Evolutionary conservation across 2,797 vertebrate genomes (phyloP).

Genomic region (Dipus sagitta): DNA sequence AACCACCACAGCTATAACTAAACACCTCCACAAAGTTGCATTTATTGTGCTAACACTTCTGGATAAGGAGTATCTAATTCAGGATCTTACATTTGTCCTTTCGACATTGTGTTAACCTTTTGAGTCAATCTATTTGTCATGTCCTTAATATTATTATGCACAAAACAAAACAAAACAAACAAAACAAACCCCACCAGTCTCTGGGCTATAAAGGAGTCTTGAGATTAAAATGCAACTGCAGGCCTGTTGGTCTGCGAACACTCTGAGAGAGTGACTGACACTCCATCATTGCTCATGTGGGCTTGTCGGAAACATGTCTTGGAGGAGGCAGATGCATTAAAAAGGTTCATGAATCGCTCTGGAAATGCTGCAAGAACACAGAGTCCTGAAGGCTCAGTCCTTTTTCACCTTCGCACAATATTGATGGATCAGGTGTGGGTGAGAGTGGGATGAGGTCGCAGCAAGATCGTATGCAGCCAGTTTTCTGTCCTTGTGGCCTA

Average conservation of each 20-base stretch:
- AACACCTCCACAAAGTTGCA: background rate
- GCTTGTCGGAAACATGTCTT: constrained; percentile 36
- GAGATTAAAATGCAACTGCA: constrained; percentile 56
- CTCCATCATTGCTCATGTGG: constrained; percentile 1
- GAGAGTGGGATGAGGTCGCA: background rate
- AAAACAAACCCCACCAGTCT: background rate
- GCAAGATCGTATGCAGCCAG: background rate
- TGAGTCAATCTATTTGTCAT: background rate
- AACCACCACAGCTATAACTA: background rate
- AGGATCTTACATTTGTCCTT: constrained; percentile 4
- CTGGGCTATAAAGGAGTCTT: background rate
- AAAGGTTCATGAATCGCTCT: constrained; percentile 6
- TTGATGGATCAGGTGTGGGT: background rate
- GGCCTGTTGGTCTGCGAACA: constrained; percentile 11
- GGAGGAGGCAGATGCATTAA: constrained; percentile 25
- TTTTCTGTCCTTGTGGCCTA: background rate
- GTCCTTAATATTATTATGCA: background rate
- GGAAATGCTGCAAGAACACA: background rate
- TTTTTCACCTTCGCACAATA: background rate
- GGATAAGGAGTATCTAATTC: background rate
- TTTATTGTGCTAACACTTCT: background rate
- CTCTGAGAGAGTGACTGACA: background rate
- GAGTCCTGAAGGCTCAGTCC: constrained; percentile 43
- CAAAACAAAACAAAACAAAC: background rate
- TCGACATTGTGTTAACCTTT: background rate